Percentiles rank a stretch among this genome's conserved stretches.
Conservation (phyloP, 2,888 invertebrate species). For the Eilema depressum region DNA sequence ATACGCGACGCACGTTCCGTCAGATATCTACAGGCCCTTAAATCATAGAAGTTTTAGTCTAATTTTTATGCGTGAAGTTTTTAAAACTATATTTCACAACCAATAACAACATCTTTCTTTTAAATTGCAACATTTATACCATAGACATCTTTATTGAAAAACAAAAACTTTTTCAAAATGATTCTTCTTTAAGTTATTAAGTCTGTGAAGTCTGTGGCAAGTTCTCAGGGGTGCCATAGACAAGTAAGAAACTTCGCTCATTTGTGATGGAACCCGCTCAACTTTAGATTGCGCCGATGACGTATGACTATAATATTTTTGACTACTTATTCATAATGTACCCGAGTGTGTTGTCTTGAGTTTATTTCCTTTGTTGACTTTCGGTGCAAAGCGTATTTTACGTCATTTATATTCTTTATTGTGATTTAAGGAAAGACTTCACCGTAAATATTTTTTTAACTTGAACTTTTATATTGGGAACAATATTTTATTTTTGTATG, state of each 20-base stretch:
- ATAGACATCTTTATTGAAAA: background rate
- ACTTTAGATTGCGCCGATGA: constrained; percentile 38
- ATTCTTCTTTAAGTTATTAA: background rate
- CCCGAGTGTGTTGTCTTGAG: constrained; percentile 20
- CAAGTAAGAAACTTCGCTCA: constrained; percentile 37
- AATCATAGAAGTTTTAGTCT: too few species aligned
- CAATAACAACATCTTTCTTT: background rate
- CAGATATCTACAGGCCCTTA: too few species aligned
- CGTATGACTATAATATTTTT: constrained; percentile 36
- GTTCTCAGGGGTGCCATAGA: constrained; percentile 34
- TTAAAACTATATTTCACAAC: background rate
- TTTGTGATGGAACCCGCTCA: constrained; percentile 33
- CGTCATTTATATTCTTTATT: background rate
- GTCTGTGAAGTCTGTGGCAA: constrained; percentile 6
- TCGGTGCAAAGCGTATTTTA: background rate
- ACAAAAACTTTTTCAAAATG: constrained; percentile 6
- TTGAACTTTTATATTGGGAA: background rate
- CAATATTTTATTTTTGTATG: background rate
- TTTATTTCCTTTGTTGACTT: constrained; percentile 14
- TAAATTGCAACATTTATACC: constrained; percentile 2
- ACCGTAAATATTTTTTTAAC: background rate
- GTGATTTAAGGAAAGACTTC: background rate
- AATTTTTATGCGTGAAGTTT: background rate
- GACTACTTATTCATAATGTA: constrained; percentile 30
- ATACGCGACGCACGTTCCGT: too few species aligned